Base-by-base conservation (phyloP, 92 coral and sea anemone species). In the Heliopora coerulea region DNA sequence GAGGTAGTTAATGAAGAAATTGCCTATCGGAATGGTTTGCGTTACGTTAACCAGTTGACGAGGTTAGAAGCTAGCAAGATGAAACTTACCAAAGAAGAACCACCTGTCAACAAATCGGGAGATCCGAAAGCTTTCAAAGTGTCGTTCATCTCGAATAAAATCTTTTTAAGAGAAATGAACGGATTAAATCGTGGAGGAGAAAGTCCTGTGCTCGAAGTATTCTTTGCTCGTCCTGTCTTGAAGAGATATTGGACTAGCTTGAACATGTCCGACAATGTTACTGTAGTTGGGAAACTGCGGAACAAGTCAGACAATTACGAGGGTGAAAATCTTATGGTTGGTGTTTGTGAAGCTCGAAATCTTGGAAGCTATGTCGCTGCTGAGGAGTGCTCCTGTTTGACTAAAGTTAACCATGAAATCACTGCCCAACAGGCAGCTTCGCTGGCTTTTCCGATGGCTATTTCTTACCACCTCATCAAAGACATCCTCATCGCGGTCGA, bases 151-250 rank as follows among this genome's bases (percentile, higher is more conserved):
- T 8, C 72, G 23, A 37, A 23, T 86, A 63, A 41, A 65, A n/a
- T 20, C 10, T 27, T 82, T 49, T 17, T 85, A 80, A 8, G 79
- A 39, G 35, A 69, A 79, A 42, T 52, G 37, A 41, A 68, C 60
- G 24, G 62, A 66, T 27, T 64, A 73, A n/a, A n/a, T n/a, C 62
- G 37, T 57, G 3, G 8, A 39, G 28, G 24, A 49, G 12, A 29
- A 41, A 13, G 59, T 72, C 29, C 64, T 54, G 11, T 54, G 48
- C 0, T 23, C 40, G n/a, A 49, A 17, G 42, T 37, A 11, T 37
- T 4, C 42, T 4, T 37, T 37, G 42, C 42, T 11, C 42, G 42
- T 11, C 42, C 42, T 4, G 6, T 37, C 4, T 11, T 37, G 6
- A 11, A 37, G 6, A 37, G 42, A 4, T 11, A 37, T 21, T 65